Percentiles rank a stretch among this genome's conserved stretches.
These are phyloP conservation scores for Cossypha heuglini DNA, from an alignment of 2,797 vertebrate species.

Conservation along the genomic window DNA sequence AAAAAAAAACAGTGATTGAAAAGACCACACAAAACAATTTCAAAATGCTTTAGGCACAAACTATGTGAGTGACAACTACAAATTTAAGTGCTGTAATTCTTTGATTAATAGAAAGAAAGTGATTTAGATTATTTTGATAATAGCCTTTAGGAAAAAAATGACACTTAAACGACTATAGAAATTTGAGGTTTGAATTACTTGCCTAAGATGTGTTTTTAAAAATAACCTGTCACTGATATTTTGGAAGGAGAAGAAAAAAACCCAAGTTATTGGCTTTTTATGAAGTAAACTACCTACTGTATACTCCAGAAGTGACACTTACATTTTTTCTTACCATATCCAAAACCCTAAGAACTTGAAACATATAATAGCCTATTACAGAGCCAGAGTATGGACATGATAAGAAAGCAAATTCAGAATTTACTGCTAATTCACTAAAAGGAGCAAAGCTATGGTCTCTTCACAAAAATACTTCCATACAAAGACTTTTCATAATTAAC, in stretches of 20 bases:
- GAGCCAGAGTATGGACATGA: neutral
- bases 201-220: conserved; percentile 61
- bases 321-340: conserved; percentile 15
- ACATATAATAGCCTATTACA: neutral
- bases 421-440: neutral
- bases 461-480: neutral
- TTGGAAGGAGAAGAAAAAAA: conserved; percentile 43
- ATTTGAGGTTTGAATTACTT: conserved; percentile 61
- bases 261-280: conserved; percentile 43
- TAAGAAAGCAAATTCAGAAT: conserved; percentile 30
- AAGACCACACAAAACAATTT: conserved; percentile 77
- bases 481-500: neutral
- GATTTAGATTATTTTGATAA: conserved; percentile 75
- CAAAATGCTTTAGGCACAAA: conserved; percentile 75
- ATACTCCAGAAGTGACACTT: conserved; percentile 26
- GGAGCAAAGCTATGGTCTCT: neutral
- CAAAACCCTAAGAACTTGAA: conserved; percentile 7
- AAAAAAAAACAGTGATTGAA: conserved; percentile 70
- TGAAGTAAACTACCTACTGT: conserved; percentile 43
- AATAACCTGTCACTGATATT: conserved; percentile 65
- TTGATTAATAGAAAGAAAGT: conserved; percentile 76
- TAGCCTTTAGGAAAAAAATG: conserved; percentile 68
- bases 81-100: conserved; percentile 77
- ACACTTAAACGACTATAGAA: conserved; percentile 66
- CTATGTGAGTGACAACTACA: conserved; percentile 74